phyloP scores from a whole-genome alignment of 2,113 vertebrate species.

The Poeciliopsis occidentalis region DNA sequence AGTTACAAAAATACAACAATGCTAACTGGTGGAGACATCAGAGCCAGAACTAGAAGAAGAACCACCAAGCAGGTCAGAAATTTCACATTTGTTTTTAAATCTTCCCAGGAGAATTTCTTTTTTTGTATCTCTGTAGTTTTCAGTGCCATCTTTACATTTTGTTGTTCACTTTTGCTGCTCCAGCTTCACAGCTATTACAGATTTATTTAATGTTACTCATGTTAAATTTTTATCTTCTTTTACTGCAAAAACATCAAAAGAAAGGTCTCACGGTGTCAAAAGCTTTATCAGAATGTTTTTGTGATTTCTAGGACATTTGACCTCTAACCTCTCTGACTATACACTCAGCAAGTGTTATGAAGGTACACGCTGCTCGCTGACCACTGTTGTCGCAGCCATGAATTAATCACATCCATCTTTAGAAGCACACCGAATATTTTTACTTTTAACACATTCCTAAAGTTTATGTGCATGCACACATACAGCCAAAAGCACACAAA shows the following conservation, averaged over 20 bases:
- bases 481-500: slow-evolving; percentile 31
- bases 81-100: too few relatives aligned
- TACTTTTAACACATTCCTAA: slow-evolving; percentile 44
- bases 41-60: too few relatives aligned
- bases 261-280: neutral
- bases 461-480: slow-evolving; percentile 26
- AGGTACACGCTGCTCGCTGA: slow-evolving; percentile 26
- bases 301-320: slow-evolving; percentile 57
- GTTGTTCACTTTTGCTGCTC: too few relatives aligned
- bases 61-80: too few relatives aligned
- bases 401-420: slow-evolving; percentile 53
- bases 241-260: neutral
- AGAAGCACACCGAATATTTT: slow-evolving; percentile 33
- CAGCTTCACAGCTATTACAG: too few relatives aligned
- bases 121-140: too few relatives aligned
- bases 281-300: neutral
- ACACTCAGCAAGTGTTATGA: slow-evolving; percentile 54
- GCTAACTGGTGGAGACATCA: too few relatives aligned
- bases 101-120: too few relatives aligned
- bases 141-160: too few relatives aligned
- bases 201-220: too few relatives aligned
- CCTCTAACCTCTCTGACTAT: slow-evolving; percentile 41
- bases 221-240: too few relatives aligned
- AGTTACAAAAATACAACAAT: too few relatives aligned
- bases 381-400: slow-evolving; percentile 50